These are phyloP conservation scores for Cosmia pyralina DNA, from an alignment of 2,888 invertebrate species.

Conservation along the genomic window DNA sequence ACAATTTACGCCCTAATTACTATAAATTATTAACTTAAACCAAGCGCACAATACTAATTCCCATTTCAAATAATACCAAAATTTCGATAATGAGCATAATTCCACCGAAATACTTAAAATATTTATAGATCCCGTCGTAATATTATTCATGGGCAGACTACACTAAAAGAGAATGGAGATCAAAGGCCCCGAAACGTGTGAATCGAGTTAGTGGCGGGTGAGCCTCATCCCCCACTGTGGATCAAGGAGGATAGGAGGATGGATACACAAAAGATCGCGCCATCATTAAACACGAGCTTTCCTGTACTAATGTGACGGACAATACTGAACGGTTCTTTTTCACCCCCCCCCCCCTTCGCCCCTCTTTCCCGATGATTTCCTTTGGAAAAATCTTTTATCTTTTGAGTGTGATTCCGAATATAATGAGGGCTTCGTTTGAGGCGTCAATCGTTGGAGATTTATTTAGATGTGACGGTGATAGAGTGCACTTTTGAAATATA, in stretches of 20 bases:
- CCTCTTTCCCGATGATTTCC: conserved; percentile 71
- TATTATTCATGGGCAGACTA: conserved; percentile 71
- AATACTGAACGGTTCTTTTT: conserved; percentile 70
- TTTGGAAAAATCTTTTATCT: conserved; percentile 75
- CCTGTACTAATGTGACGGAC: conserved; percentile 75
- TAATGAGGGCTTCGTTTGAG: conserved; percentile 72
- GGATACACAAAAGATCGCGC: conserved; percentile 73
- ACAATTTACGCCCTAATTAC: no score
- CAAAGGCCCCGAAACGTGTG: conserved; percentile 81
- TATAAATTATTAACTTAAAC: background rate
- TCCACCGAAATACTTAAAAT: conserved; percentile 24
- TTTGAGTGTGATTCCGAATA: conserved; percentile 74
- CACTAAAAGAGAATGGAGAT: conserved; percentile 75
- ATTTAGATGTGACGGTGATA: conserved; percentile 58
- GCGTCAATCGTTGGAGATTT: conserved; percentile 59
- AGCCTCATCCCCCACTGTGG: conserved; percentile 30
- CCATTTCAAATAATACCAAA: background rate
- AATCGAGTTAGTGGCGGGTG: conserved; percentile 74
- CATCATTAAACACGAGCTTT: conserved; percentile 80
- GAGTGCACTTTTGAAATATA: conserved; percentile 39
- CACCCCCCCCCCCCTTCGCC: conserved; percentile 6
- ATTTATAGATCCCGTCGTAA: conserved; percentile 45
- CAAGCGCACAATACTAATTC: background rate
- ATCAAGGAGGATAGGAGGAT: conserved; percentile 52
- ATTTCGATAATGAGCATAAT: conserved; percentile 30